Base-by-base conservation (phyloP, 1,140 invertebrate genomes). In the Centruroides sculpturatus region DNA sequence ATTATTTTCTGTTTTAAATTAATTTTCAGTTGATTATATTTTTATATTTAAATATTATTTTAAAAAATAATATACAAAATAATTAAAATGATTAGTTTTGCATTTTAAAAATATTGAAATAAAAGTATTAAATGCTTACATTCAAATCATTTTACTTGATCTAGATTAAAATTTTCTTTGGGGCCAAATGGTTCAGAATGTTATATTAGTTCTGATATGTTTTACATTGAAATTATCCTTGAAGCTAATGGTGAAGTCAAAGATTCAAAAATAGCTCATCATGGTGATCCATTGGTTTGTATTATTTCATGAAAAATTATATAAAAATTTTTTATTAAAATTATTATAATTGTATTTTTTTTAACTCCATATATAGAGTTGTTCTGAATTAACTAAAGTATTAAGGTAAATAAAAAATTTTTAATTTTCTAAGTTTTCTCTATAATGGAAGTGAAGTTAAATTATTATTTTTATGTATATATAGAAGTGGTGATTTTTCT, bases 141-240 rank as follows among this genome's bases (percentile, higher is more conserved):
- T 23, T 23, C 23, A 23, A 23, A 23, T 46, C 5, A 47, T 23
- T 64, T 61, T 64, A 55, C 63, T 49, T 65, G 59, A 76, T 79
- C 66, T 71, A 88, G 85, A 10, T 79, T 91, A 66, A 86, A 86
- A 71, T 89, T 88, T 72, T 82, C 84, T 68, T 77, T 82, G 59
- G 83, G 83, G 59, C 59, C 80, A 78, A 69, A 34, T 35, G 56
- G 57, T n/a, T 50, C 59, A n/a, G 86, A 87, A 71, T 80, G 89
- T 63, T 93, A 93, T 69, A 93, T 96, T 73, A 92, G 87, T 35
- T 93, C 89, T 0, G 92, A 95, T 72, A 96, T 96, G 91, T 97
- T 96, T 74, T 94, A 92, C 72, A 80, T 97, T 64, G 91, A 96
- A 78, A 86, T 97, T 63, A 71, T 89, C 47, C 76, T 96, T 46